Conservation (phyloP, 1,140 invertebrate genomes). For the Idris sp. region DNA sequence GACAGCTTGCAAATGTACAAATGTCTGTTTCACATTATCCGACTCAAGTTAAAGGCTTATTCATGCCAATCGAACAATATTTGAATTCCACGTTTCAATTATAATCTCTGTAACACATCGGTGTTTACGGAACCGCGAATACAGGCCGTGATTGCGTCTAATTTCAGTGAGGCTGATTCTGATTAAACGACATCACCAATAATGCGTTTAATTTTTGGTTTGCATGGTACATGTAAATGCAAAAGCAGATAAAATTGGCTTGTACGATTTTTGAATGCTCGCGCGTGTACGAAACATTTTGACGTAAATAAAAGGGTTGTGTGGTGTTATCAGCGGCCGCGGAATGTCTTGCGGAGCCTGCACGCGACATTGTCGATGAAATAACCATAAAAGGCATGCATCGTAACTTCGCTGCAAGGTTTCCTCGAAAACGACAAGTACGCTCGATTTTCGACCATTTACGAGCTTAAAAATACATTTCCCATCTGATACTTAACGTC, state of each 20-base stretch:
- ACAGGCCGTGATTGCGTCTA: no score
- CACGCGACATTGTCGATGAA: slow-evolving; percentile 60
- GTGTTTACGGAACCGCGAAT: no score
- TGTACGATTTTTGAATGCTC: slow-evolving; percentile 13
- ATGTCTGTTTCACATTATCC: no score
- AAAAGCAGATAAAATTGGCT: slow-evolving; percentile 6
- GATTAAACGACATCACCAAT: background rate
- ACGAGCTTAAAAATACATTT: slow-evolving; percentile 57
- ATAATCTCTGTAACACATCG: no score
- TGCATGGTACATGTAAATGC: background rate
- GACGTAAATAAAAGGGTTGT: slow-evolving; percentile 44
- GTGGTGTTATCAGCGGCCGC: slow-evolving; percentile 41
- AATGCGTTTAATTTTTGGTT: background rate
- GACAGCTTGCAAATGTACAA: no score
- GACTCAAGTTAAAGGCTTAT: no score
- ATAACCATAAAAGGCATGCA: slow-evolving; percentile 57
- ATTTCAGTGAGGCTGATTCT: background rate
- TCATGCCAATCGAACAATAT: no score
- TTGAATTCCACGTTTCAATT: slow-evolving; percentile 2
- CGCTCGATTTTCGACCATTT: slow-evolving; percentile 60
- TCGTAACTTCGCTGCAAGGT: slow-evolving; percentile 46
- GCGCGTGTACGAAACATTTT: slow-evolving; percentile 19
- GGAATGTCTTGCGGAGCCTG: slow-evolving; percentile 52
- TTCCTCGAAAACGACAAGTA: slow-evolving; percentile 55
- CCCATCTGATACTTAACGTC: slow-evolving; percentile 57